These are phyloP conservation scores for Eurytoma californica DNA, from an alignment of 2,888 invertebrate species.

Conservation along the genomic window DNA sequence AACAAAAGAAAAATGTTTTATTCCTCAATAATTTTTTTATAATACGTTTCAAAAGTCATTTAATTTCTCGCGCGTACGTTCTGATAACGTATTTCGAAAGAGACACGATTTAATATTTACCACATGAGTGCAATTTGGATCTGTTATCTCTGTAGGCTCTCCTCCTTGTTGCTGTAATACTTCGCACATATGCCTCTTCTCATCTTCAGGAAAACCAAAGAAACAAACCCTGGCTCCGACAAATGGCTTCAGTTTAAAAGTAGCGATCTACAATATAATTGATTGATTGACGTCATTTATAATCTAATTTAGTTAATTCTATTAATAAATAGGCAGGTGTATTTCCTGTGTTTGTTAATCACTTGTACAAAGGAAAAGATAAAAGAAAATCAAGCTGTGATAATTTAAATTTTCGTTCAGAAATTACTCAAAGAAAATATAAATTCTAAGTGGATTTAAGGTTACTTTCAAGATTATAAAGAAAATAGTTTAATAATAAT, in stretches of 20 bases:
- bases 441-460: too few species aligned
- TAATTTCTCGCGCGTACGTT: neutral
- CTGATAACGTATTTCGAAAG: conserved; percentile 32
- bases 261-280: conserved; percentile 63
- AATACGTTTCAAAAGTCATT: neutral
- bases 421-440: too few species aligned
- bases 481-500: conserved; percentile 10
- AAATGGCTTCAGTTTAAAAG: conserved; percentile 89
- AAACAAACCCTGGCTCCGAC: conserved; percentile 91
- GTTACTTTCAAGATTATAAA: too few species aligned
- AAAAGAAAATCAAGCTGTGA: too few species aligned
- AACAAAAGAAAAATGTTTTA: neutral
- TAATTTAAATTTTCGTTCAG: too few species aligned
- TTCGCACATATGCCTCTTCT: conserved; percentile 94
- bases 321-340: conserved; percentile 39
- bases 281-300: conserved; percentile 20
- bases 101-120: conserved; percentile 79
- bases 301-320: conserved; percentile 20
- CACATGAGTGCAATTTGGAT: conserved; percentile 92
- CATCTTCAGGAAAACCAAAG: conserved; percentile 92
- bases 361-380: neutral
- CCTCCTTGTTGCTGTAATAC: conserved; percentile 89
- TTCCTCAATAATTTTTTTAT: too few species aligned
- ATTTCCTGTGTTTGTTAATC: conserved; percentile 8
- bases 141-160: conserved; percentile 83